Evolutionary conservation across 2,113 vertebrate species (phyloP), one percentile per base, ranked within the genome.

Genomic region (Rynchops niger): DNA sequence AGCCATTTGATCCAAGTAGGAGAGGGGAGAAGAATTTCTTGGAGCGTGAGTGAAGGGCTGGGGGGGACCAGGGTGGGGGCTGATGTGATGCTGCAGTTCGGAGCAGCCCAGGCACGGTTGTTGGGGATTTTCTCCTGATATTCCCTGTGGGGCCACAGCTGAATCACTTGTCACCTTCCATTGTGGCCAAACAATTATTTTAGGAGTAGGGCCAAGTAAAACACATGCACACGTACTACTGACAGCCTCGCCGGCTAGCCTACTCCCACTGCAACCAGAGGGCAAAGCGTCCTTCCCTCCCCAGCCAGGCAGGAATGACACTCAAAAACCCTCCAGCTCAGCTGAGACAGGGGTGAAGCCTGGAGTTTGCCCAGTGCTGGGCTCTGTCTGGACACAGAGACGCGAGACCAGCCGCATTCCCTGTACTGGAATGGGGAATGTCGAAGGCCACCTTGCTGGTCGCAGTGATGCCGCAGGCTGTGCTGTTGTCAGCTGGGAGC

Each of bases 171-270:
- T 95, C 96, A 96, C 97, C 93, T 96, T 92, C 84, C 56, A 27
- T 38, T 26, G 92, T 86, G 82, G 71, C 74, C 42, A 62, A 88
- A 90, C 87, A 88, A 73, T 95, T 88, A 49, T 95, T 93, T 58
- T 88, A 90, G 97, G 96, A 94, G 63, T 32, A 21, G 63, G 63
- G 97, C 96, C 96, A 96, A 95, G 62, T 83, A 17, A 90, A 93
- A 90, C 87, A 86, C 1, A 12, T 17, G 47, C 81, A 27, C 0
- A 0, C 69, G 58, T 52, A 17, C 20, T 22, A 50, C 92, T 69
- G 93, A 82, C 34, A 80, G 84, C 93, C 61, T 69, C 1, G 6
- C 38, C 1, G 4, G 29, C 79, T 25, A 26, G 58, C 40, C 52
- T 56, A 42, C 72, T 86, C 56, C 88, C 71, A 32, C 84, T 76